Evolutionary conservation across 2,888 invertebrate genomes (phyloP), one percentile per base, ranked within the genome.

Genomic region (Drepana falcataria): DNA sequence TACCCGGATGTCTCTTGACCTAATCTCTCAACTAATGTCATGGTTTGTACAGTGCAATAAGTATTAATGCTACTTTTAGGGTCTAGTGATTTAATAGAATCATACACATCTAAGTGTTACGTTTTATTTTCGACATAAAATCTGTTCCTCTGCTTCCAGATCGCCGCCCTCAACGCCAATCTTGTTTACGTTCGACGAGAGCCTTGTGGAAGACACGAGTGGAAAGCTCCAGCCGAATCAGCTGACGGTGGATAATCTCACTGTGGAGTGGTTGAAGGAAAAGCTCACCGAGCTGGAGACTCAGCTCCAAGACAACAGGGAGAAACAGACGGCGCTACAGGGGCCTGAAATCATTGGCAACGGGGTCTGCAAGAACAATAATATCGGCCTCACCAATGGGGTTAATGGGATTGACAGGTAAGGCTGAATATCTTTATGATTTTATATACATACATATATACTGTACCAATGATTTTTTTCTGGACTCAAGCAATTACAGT

Each of bases 181-280:
- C 51, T 93, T 94, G 61, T 97, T 98, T 77, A 94, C 94, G 53
- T 98, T 98, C 82, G 97, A 98, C 82, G 95, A 96, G 71, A 95
- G 95, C 67, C 92, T 98, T 58, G 95, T 97, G 44, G 96, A 97
- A 73, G 97, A 97, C 71, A 96, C 96, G 53, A 95, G 95, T 53
- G 97, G 97, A 5, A 96, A 96, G 81, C 92, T 97, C 52, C 93
- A 95, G 70, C 95, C 96, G n/a, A 96, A 96, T 86, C 95, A 95
- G 75, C 81, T 98, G 63, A 96, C 97, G 0, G 96, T 98, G 0
- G 98, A 98, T 83, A 98, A 98, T 82, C 92, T 98, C 40, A 98
- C 98, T 0, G 95, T 97, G 47, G 98, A 98, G 73, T 96, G 96
- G 95, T 85, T 98, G 55, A 93, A 96, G 69, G 95, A 94, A 63